These are phyloP conservation scores for Podocnemis expansa DNA, from an alignment of 2,113 vertebrate genomes.

Conservation along the genomic window DNA sequence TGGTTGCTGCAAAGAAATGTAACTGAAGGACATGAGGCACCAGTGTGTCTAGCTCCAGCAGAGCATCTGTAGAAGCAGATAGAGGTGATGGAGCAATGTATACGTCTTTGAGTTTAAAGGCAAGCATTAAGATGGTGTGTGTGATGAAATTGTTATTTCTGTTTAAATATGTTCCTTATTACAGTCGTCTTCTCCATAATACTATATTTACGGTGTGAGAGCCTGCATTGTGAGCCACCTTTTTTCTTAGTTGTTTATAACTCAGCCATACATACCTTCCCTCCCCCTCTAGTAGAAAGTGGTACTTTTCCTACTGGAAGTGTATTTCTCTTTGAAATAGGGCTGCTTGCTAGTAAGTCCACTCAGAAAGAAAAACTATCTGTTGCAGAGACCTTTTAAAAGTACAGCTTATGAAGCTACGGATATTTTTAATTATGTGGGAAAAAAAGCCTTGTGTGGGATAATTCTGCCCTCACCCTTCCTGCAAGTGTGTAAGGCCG, in stretches of 20 bases:
- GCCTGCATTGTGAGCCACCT: not conserved
- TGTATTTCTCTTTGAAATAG: not conserved
- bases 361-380: not conserved
- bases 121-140: conserved; percentile 28
- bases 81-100: conserved; percentile 35
- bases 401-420: not conserved
- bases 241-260: not conserved
- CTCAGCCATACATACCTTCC: not conserved
- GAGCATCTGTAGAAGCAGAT: conserved; percentile 42
- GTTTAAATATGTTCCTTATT: conserved; percentile 19
- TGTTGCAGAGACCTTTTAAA: not conserved
- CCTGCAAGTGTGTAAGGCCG: not conserved
- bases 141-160: conserved; percentile 56
- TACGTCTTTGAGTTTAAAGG: conserved; percentile 27
- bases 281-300: not conserved
- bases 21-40: conserved; percentile 52
- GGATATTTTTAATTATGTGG: not conserved
- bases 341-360: not conserved
- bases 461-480: not conserved
- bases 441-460: not conserved
- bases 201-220: not conserved
- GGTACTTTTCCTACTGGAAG: not conserved
- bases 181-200: fast-evolving
- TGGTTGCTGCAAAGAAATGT: conserved; percentile 23
- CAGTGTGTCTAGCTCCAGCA: conserved; percentile 47